A percentile compares a stretch with the other conserved stretches of the same genome.
These are phyloP conservation scores for Mellilla xanthometata DNA, from an alignment of 2,888 invertebrate species.

Conservation along the genomic window DNA sequence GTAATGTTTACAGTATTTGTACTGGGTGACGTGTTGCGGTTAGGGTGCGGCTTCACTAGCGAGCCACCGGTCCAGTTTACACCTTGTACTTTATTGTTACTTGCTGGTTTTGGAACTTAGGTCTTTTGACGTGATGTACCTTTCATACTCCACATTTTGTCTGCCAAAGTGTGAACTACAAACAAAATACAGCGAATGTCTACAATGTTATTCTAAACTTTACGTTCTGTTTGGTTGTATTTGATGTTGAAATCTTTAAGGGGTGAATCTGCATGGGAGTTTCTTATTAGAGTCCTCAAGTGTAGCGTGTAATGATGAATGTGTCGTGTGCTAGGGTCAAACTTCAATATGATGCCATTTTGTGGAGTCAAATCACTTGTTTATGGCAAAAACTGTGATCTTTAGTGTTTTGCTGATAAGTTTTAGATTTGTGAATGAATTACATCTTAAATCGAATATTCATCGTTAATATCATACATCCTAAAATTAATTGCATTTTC, in stretches of 20 bases:
- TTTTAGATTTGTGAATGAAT: conserved; percentile 36
- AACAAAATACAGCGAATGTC: conserved; percentile 52
- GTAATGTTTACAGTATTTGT: conserved; percentile 36
- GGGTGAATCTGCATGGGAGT: conserved; percentile 40
- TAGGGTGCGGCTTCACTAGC: conserved; percentile 28
- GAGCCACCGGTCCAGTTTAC: conserved; percentile 56
- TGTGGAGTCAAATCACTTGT: conserved; percentile 44
- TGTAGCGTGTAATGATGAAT: conserved; percentile 37
- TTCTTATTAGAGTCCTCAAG: conserved; percentile 42
- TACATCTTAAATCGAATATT: conserved; percentile 12
- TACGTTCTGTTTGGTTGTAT: conserved; percentile 53
- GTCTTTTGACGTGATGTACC: conserved; percentile 68
- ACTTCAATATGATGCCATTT: conserved; percentile 43
- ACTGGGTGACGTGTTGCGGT: conserved; percentile 26
- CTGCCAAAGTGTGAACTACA: conserved; percentile 39
- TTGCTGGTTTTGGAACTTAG: conserved; percentile 65
- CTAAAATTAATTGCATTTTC: conserved; percentile 1
- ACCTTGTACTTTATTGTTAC: conserved; percentile 57
- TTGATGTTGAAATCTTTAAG: conserved; percentile 56
- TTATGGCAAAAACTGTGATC: conserved; percentile 61
- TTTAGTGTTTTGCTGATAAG: conserved; percentile 56
- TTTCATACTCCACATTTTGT: conserved; percentile 54
- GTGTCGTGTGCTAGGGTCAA: conserved; percentile 44
- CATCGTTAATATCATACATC: conserved; percentile 4
- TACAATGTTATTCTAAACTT: conserved; percentile 30